A percentile compares a stretch with the other conserved stretches of the same genome.
Evolutionary conservation across 2,113 vertebrate species (phyloP).

Genomic region (Pholis gunnellus): DNA sequence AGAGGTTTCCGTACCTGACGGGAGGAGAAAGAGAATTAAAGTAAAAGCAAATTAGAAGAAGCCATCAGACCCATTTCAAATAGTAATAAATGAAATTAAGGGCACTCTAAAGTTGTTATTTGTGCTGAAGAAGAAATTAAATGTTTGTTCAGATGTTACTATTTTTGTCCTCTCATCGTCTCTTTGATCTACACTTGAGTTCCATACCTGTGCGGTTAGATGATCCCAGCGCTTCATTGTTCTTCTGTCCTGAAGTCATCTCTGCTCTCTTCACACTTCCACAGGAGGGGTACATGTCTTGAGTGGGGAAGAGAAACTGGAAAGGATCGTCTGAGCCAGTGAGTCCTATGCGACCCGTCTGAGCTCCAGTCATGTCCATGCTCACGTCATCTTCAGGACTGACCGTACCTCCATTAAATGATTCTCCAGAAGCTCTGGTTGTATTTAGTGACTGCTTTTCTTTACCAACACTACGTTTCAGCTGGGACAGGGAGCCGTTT

Average conservation of each 20-base stretch:
- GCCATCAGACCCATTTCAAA: neutral
- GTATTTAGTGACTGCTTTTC: conserved; percentile 33
- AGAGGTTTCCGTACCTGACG: conserved; percentile 34
- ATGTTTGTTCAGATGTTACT: neutral
- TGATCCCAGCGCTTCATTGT: conserved; percentile 3
- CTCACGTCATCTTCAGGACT: conserved; percentile 48
- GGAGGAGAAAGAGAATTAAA: neutral
- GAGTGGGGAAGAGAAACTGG: conserved; percentile 31
- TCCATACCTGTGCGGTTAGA: conserved; percentile 35
- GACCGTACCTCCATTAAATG: conserved; percentile 33
- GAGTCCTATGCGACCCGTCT: conserved; percentile 37
- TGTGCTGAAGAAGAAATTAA: neutral
- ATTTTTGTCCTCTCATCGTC: conserved; percentile 32
- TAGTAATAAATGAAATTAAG: neutral
- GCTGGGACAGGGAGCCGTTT: conserved; percentile 34
- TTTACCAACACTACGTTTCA: conserved; percentile 64
- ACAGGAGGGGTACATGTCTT: conserved; percentile 13
- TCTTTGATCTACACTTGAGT: too few relatives aligned
- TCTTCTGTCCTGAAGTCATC: neutral
- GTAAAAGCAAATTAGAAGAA: neutral
- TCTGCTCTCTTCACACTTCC: conserved; percentile 15
- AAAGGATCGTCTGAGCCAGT: conserved; percentile 27
- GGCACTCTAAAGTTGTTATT: neutral
- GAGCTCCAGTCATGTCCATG: conserved; percentile 58
- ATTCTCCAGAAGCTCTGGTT: neutral